Conservation (phyloP, 1,140 invertebrate species). For the Eubasilissa regina region DNA sequence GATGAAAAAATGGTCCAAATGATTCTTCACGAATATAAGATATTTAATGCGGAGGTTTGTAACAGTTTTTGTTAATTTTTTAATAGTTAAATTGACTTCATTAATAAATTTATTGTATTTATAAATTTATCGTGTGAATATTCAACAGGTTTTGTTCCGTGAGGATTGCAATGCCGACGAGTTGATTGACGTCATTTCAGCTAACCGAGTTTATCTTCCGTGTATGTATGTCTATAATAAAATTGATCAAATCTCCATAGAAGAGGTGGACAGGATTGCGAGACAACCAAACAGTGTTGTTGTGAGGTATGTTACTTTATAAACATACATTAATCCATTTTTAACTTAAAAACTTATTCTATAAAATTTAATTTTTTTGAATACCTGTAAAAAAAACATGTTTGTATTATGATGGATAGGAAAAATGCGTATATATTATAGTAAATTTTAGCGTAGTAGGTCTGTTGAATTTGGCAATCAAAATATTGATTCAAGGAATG, state of each 20-base stretch:
- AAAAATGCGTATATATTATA: not conserved
- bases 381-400: slow-evolving; percentile 4
- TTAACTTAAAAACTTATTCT: slow-evolving; percentile 18
- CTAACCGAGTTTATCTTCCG: slow-evolving; percentile 96
- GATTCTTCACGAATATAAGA: slow-evolving; percentile 99
- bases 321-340: too few species aligned
- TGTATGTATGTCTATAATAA: slow-evolving; percentile 99
- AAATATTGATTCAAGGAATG: too few species aligned
- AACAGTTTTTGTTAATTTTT: not conserved
- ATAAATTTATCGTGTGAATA: not conserved
- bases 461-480: not conserved
- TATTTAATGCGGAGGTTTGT: slow-evolving; percentile 94
- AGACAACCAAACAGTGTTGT: slow-evolving; percentile 93
- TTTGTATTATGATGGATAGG: not conserved
- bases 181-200: slow-evolving; percentile 98
- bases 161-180: slow-evolving; percentile 98
- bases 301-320: slow-evolving; percentile 81
- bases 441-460: not conserved
- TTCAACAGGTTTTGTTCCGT: slow-evolving; percentile 85
- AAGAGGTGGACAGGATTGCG: slow-evolving; percentile 97
- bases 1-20: slow-evolving; percentile 99
- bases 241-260: slow-evolving; percentile 99
- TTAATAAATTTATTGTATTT: not conserved
- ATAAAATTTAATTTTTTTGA: slow-evolving; percentile 27
- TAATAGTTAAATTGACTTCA: not conserved